Evolutionary conservation across 2,888 invertebrate species (phyloP).

Genomic region (Heliconius charithonia): DNA sequence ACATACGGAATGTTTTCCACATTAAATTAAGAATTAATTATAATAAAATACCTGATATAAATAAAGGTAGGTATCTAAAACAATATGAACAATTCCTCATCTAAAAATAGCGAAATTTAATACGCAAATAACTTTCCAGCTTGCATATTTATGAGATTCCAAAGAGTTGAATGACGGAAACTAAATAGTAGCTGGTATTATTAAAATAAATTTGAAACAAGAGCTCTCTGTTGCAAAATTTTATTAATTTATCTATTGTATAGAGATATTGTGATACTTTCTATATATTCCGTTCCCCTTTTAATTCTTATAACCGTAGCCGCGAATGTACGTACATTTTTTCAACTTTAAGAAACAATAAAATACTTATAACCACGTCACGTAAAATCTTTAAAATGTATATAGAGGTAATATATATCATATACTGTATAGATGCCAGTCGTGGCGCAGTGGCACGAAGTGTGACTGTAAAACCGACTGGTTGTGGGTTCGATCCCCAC

Average conservation of each 20-base stretch:
- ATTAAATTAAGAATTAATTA: not conserved
- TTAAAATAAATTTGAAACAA: conserved; percentile 35
- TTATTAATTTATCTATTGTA: not conserved
- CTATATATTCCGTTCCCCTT: not conserved
- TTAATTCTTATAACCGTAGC: conserved; percentile 11
- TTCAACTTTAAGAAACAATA: not conserved
- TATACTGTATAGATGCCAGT: no score
- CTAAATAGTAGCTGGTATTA: conserved; percentile 64
- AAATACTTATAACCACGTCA: not conserved
- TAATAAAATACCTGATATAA: not conserved
- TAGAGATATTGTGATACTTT: not conserved
- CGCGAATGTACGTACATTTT: not conserved
- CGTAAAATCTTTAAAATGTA: not conserved
- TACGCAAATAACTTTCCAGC: conserved; percentile 61
- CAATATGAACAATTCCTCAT: conserved; percentile 50
- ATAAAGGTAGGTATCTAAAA: not conserved
- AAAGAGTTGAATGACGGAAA: conserved; percentile 77
- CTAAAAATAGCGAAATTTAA: conserved; percentile 64
- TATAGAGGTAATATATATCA: not conserved
- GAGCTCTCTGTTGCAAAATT: conserved; percentile 8
- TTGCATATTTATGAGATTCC: conserved; percentile 63
- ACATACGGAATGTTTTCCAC: not conserved
- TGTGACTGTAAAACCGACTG: no score
- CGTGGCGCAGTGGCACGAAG: no score
- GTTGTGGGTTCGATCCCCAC: no score